A percentile compares a stretch with the other conserved stretches of the same genome.
These are phyloP conservation scores for Chrysolina haemoptera DNA, from an alignment of 2,888 invertebrate genomes.

Conservation along the genomic window DNA sequence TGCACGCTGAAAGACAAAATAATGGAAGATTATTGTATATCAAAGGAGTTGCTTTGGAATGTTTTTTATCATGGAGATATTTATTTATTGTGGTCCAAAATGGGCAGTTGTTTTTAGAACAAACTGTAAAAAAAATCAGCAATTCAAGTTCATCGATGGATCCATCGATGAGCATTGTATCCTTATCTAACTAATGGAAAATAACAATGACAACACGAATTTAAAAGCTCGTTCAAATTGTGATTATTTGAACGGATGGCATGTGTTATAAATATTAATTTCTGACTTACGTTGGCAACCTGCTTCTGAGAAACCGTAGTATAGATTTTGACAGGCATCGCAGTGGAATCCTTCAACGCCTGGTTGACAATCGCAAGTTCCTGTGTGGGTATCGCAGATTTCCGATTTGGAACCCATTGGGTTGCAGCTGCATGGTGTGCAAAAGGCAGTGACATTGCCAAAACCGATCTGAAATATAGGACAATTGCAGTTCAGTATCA, in stretches of 20 bases:
- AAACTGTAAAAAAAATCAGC: too few species aligned
- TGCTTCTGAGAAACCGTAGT: constrained; percentile 78
- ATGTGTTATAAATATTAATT: not conserved
- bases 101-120: too few species aligned
- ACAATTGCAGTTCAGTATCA: not conserved
- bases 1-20: constrained; percentile 80
- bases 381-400: constrained; percentile 83
- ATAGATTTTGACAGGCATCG: constrained; percentile 79
- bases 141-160: too few species aligned
- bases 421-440: constrained; percentile 86
- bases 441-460: constrained; percentile 84
- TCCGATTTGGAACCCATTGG: constrained; percentile 76
- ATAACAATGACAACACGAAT: too few species aligned
- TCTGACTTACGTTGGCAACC: constrained; percentile 81
- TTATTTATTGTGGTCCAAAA: too few species aligned
- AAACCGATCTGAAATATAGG: constrained; percentile 72
- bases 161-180: too few species aligned
- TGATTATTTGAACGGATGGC: too few species aligned
- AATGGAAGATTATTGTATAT: not conserved
- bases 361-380: constrained; percentile 83
- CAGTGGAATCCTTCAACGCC: constrained; percentile 87
- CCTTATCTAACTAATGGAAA: too few species aligned
- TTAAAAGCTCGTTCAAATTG: too few species aligned
- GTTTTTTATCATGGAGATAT: too few species aligned
- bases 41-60: too few species aligned